Base-by-base conservation (phyloP, 2,797 vertebrate species). In the Coendou prehensilis region DNA sequence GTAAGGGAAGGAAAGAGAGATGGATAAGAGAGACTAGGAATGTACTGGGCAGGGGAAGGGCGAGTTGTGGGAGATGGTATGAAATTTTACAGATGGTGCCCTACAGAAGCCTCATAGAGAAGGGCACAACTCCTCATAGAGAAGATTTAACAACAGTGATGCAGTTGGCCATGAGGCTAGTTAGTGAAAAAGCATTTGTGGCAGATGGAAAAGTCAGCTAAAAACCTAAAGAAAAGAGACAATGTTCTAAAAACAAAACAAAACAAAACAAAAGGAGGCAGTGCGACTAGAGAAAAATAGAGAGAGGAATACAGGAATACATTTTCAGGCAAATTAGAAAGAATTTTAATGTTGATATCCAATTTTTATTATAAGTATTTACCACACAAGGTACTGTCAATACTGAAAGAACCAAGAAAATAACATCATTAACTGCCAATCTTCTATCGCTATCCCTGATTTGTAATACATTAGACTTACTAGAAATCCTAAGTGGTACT, bases 1-100 rank as follows among this genome's bases (percentile, higher is more conserved):
- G 45, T 45, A 33, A 56, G 20, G 52, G 73, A 33, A 56, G 20
- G 9, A 90, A 75, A 59, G 17, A 45, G 14, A 80, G 7, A 28
- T 59, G 17, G 45, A 37, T n/a, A 64, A 63, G 41, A 71, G 15
- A 26, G 9, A 56, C 54, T 63, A 4, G 5, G 17, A 54, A 84
- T 18, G 3, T 30, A 41, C 0, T 1, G 26, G 26, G 6, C 0
- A n/a, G 28, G 26, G 2, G 15, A 26, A 30, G 37, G 18, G n/a
- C 15, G 20, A 57, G 13, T 6, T 67, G 7, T 54, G 47, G 10
- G 0, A 22, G 2, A 23, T 7, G 23, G 9, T n/a, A n/a, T 71
- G 26, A 22, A 64, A 85, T n/a, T 63, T 56, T 6, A 59, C 18
- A 85, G 37, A 22, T 0, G 7, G 37, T 30, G 22, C 15, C 17